Evolutionary conservation across 2,797 vertebrate genomes (phyloP).

Genomic region (Phataginus tetradactyla): DNA sequence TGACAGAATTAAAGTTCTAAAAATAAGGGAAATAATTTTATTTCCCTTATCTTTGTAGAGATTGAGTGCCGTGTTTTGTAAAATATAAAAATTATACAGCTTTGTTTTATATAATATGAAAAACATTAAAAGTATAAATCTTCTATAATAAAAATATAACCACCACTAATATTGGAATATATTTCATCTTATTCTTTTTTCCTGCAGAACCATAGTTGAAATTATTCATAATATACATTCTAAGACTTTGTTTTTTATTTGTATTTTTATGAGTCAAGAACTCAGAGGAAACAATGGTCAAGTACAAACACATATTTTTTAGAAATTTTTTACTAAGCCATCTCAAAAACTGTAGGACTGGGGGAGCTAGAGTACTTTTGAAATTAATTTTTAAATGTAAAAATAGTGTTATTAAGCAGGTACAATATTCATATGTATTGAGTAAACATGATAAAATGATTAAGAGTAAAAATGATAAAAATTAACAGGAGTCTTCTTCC

Average conservation of each 20-base stretch:
- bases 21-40: neutral
- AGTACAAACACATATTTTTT: neutral
- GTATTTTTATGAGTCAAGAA: neutral
- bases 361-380: neutral
- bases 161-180: neutral
- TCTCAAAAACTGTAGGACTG: neutral
- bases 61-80: neutral
- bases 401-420: neutral
- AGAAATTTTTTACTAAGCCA: neutral
- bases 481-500: neutral
- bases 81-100: neutral
- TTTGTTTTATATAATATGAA: neutral
- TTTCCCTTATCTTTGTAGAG: neutral
- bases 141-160: neutral
- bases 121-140: neutral
- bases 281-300: neutral
- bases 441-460: neutral
- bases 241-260: neutral
- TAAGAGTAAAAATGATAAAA: neutral
- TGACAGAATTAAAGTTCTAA: neutral
- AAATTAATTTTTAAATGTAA: slow-evolving; percentile 9
- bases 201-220: neutral
- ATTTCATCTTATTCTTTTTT: neutral
- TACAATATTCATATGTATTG: neutral
- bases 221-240: neutral